Conservation (phyloP, 2,113 vertebrate genomes). For the Paracyprichromis sp. region DNA sequence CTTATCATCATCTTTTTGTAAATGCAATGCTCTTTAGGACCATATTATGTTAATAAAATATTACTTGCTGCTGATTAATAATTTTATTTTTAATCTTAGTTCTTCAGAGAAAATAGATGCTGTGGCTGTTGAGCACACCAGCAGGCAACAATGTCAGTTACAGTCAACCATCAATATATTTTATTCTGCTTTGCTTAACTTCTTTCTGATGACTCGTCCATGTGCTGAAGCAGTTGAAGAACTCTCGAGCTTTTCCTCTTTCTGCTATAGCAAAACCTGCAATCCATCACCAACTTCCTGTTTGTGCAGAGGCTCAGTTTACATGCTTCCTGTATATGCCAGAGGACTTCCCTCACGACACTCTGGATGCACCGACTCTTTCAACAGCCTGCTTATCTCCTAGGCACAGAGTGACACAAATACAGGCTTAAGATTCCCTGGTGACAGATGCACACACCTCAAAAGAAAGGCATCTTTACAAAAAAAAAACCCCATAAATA, state of each 20-base stretch:
- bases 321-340: slow-evolving; percentile 51
- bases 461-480: neutral
- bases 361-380: slow-evolving; percentile 11
- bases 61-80: neutral
- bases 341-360: slow-evolving; percentile 40
- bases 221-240: slow-evolving; percentile 14
- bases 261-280: slow-evolving; percentile 19
- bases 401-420: slow-evolving; percentile 17
- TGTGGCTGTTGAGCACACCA: neutral
- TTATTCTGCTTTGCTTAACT: slow-evolving; percentile 8
- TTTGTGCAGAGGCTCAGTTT: slow-evolving; percentile 45
- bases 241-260: slow-evolving; percentile 9
- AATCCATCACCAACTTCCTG: slow-evolving; percentile 60
- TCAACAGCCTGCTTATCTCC: slow-evolving; percentile 50
- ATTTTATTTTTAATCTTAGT: neutral
- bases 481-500: rapidly evolving
- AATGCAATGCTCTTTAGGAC: neutral
- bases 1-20: neutral
- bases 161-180: neutral
- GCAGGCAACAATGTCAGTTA: neutral
- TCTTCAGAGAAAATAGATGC: neutral
- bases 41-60: neutral
- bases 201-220: neutral
- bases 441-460: neutral
- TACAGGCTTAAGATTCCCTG: neutral